Conservation (phyloP, 2,797 vertebrate genomes). For the Philypnodon macrostomus region DNA sequence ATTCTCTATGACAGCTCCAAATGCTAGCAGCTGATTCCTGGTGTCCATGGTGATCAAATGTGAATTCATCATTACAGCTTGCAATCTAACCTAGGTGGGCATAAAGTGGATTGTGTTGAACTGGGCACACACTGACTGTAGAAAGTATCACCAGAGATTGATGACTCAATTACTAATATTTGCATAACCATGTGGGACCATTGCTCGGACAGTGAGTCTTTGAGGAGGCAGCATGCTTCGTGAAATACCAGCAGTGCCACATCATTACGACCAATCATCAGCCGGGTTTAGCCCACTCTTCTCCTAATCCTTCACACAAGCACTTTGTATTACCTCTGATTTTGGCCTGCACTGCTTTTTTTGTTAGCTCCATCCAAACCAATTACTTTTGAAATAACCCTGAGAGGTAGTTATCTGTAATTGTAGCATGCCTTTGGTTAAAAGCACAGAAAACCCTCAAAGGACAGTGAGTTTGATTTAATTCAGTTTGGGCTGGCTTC, state of each 20-base stretch:
- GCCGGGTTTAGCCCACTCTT: slow-evolving; percentile 19
- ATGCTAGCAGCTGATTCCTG: too few relatives aligned
- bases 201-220: slow-evolving; percentile 32
- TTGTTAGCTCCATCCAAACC: slow-evolving; percentile 37
- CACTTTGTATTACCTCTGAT: slow-evolving; percentile 39
- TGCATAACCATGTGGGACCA: slow-evolving; percentile 55
- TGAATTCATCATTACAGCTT: too few relatives aligned
- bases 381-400: slow-evolving; percentile 40
- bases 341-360: slow-evolving; percentile 33
- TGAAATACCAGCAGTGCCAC: slow-evolving; percentile 61
- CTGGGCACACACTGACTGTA: slow-evolving; percentile 12
- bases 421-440: slow-evolving; percentile 34
- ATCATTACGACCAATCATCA: slow-evolving; percentile 39
- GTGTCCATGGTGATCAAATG: too few relatives aligned
- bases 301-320: slow-evolving; percentile 20
- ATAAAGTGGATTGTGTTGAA: neutral
- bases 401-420: slow-evolving; percentile 48
- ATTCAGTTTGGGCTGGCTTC: slow-evolving; percentile 38
- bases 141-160: too few relatives aligned
- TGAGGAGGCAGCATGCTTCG: slow-evolving; percentile 44
- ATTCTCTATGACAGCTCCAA: too few relatives aligned
- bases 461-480: slow-evolving; percentile 37
- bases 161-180: slow-evolving; percentile 26
- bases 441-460: slow-evolving; percentile 27
- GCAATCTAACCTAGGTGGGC: too few relatives aligned